Evolutionary conservation across 2,797 vertebrate genomes (phyloP).

Genomic region (Tympanoctomys barrerae): DNA sequence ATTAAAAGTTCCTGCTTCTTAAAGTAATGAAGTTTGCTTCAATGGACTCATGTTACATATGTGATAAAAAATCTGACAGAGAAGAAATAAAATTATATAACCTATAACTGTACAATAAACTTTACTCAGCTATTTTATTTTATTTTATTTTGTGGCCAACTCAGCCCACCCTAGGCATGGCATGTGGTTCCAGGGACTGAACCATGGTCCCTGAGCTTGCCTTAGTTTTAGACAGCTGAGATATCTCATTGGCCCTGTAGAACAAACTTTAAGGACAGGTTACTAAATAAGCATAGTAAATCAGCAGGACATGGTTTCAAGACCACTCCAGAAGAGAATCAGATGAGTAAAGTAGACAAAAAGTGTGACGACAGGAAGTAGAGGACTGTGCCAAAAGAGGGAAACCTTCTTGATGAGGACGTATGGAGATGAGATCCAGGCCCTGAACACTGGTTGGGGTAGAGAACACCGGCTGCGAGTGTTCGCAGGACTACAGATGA

Average conservation of each 20-base stretch:
- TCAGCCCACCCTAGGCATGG: too few relatives aligned
- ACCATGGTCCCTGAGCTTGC: too few relatives aligned
- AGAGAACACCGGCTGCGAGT: background rate
- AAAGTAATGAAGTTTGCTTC: background rate
- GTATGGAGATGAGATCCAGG: background rate
- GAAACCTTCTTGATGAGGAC: background rate
- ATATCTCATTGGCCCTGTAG: too few relatives aligned
- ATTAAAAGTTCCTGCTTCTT: background rate
- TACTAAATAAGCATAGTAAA: slow-evolving; percentile 9
- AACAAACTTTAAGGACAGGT: background rate
- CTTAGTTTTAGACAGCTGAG: too few relatives aligned
- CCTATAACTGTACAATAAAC: background rate
- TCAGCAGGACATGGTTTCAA: background rate
- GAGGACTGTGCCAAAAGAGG: background rate
- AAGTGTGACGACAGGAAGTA: background rate
- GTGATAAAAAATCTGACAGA: slow-evolving; percentile 2
- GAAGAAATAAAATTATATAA: background rate
- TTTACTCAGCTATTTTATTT: background rate
- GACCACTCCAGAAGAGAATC: background rate
- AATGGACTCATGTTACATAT: background rate
- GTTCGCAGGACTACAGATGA: background rate
- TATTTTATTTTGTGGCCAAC: too few relatives aligned
- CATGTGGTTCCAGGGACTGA: too few relatives aligned
- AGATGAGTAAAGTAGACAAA: background rate
- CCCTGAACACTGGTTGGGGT: background rate